Evolutionary conservation across 2,888 invertebrate species (phyloP).

Genomic region (Cantharis flavilabris): DNA sequence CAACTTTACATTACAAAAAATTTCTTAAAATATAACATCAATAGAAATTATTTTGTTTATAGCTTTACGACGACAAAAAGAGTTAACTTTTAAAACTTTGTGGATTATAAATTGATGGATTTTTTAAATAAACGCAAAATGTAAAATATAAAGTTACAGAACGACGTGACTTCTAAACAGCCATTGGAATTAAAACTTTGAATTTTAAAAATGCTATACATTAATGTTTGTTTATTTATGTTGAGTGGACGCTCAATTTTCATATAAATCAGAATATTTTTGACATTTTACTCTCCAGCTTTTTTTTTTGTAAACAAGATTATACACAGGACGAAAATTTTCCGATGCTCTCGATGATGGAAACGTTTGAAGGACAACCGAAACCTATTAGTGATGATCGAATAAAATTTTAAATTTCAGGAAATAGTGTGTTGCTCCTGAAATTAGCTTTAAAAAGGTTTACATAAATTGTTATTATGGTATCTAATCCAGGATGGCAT

Average conservation of each 20-base stretch:
- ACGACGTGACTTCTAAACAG: constrained; percentile 12
- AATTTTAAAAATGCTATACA: constrained; percentile 11
- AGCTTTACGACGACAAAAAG: not conserved
- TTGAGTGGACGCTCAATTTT: constrained; percentile 4
- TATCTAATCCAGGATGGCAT: constrained; percentile 27
- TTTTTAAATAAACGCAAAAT: constrained; percentile 19
- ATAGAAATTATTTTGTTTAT: not conserved
- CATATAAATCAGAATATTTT: constrained; percentile 1
- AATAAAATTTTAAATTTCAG: not conserved
- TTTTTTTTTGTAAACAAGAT: not conserved
- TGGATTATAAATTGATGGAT: constrained; percentile 21
- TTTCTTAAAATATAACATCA: not conserved
- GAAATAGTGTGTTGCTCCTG: constrained; percentile 10
- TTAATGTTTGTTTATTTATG: constrained; percentile 5
- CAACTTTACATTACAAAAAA: not conserved
- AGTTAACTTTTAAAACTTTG: constrained; percentile 10
- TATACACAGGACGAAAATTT: not conserved
- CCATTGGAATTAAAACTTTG: constrained; percentile 9
- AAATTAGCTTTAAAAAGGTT: constrained; percentile 21
- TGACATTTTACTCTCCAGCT: not conserved
- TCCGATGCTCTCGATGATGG: not conserved
- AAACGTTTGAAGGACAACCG: not conserved
- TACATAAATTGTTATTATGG: constrained; percentile 27
- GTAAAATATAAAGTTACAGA: constrained; percentile 11
- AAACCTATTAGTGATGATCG: not conserved